phyloP scores from a whole-genome alignment of 2,888 invertebrate species.

The Aplocera efformata region DNA sequence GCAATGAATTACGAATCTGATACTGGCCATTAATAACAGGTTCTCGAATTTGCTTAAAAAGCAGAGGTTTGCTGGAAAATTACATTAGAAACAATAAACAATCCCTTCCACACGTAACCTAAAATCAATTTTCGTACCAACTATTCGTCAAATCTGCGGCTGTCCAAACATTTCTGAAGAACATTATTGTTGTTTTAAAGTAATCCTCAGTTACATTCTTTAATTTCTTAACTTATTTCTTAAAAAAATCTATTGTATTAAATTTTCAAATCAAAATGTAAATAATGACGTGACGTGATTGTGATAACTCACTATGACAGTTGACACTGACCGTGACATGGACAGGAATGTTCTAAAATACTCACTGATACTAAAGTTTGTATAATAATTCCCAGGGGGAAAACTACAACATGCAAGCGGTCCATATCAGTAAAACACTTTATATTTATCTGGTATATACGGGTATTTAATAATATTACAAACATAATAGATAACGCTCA shows the following conservation, averaged over 20 bases:
- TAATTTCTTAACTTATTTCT: constrained; percentile 13
- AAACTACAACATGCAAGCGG: no score
- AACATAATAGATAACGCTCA: no score
- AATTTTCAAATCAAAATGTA: constrained; percentile 34
- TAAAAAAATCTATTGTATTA: no score
- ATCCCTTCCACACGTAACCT: constrained; percentile 14
- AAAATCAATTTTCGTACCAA: constrained; percentile 44
- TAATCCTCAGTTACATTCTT: constrained; percentile 48
- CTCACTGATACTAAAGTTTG: no score
- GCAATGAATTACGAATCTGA: constrained; percentile 58
- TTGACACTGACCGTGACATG: no score
- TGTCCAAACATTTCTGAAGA: constrained; percentile 63
- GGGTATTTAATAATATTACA: no score
- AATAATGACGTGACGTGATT: constrained; percentile 3
- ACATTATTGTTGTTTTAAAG: constrained; percentile 54
- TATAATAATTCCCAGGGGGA: no score
- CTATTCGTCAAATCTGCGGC: constrained; percentile 57
- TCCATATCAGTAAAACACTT: no score
- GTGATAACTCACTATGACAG: no score
- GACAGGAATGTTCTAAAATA: no score
- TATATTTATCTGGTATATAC: no score
- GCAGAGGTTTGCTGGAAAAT: constrained; percentile 41
- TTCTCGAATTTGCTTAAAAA: constrained; percentile 38
- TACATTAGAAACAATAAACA: constrained; percentile 9
- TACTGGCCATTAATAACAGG: constrained; percentile 38